phyloP scores from a whole-genome alignment of 2,113 vertebrate species.

The Gallinago paraguaiae region DNA sequence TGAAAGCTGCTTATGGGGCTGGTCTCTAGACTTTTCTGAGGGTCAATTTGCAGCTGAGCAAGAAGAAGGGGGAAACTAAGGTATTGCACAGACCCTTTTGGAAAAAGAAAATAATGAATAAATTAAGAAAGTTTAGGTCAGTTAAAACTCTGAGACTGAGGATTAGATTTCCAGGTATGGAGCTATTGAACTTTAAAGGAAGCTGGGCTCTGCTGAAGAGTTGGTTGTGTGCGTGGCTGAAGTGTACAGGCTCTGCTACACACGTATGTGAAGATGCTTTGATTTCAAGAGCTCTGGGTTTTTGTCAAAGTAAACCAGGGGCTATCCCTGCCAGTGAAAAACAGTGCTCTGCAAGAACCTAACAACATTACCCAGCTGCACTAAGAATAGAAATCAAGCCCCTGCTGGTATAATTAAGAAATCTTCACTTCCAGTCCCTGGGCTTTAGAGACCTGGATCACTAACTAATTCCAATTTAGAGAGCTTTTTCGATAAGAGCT shows the following conservation, averaged over 20 bases:
- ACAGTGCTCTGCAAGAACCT: slow-evolving; percentile 29
- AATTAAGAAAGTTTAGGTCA: not conserved
- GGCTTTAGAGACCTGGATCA: slow-evolving; percentile 73
- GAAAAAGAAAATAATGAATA: not conserved
- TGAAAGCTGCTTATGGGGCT: not conserved
- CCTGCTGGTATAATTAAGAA: slow-evolving; percentile 76
- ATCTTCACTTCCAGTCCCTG: slow-evolving; percentile 72
- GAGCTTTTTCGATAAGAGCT: slow-evolving; percentile 68
- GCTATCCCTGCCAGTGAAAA: not conserved
- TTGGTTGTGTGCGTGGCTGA: not conserved
- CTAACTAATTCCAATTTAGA: slow-evolving; percentile 76
- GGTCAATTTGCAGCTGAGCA: not conserved
- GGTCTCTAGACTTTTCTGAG: not conserved
- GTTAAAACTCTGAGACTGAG: not conserved
- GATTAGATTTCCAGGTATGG: not conserved
- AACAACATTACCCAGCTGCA: slow-evolving; percentile 53
- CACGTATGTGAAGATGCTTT: not conserved
- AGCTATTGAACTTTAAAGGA: not conserved
- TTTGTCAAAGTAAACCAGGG: not conserved
- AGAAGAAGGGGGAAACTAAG: not conserved
- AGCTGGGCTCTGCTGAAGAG: not conserved
- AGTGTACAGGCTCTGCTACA: not conserved
- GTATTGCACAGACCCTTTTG: not conserved
- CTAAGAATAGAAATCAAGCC: slow-evolving; percentile 74
- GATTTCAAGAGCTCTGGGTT: not conserved